phyloP scores from a whole-genome alignment of 2,113 vertebrate species.

The Bambusicola thoracicus region DNA sequence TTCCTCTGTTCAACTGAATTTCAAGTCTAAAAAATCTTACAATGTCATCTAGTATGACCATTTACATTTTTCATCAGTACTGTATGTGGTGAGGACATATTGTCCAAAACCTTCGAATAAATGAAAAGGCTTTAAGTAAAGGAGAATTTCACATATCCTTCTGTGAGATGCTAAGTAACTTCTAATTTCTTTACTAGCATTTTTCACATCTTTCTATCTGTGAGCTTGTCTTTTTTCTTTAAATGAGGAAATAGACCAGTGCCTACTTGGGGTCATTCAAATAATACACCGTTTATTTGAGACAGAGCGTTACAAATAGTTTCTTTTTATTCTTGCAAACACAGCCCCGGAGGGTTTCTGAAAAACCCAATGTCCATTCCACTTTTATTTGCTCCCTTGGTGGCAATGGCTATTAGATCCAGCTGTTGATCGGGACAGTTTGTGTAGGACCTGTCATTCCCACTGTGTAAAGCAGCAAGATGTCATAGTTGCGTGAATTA shows the following conservation, averaged over 20 bases:
- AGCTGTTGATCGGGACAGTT: neutral
- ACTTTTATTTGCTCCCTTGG: neutral
- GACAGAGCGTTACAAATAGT: neutral
- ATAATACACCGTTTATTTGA: neutral
- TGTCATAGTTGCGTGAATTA: neutral
- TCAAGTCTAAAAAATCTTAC: neutral
- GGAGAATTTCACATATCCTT: neutral
- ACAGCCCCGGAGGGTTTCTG: neutral
- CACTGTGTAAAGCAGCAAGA: neutral
- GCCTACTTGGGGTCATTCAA: neutral
- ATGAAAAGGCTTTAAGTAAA: neutral
- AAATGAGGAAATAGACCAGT: neutral
- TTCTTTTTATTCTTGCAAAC: neutral
- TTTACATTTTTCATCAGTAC: slow-evolving; percentile 3
- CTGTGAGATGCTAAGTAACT: neutral
- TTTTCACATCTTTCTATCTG: neutral
- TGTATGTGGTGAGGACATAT: neutral
- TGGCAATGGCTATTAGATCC: neutral
- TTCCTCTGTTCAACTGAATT: neutral
- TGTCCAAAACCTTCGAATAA: neutral
- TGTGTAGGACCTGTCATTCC: neutral
- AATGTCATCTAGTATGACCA: neutral
- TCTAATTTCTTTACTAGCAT: neutral
- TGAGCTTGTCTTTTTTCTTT: neutral
- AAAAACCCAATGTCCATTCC: neutral